Conservation (phyloP, 2,888 invertebrate species). For the Eupithecia dodoneata region DNA sequence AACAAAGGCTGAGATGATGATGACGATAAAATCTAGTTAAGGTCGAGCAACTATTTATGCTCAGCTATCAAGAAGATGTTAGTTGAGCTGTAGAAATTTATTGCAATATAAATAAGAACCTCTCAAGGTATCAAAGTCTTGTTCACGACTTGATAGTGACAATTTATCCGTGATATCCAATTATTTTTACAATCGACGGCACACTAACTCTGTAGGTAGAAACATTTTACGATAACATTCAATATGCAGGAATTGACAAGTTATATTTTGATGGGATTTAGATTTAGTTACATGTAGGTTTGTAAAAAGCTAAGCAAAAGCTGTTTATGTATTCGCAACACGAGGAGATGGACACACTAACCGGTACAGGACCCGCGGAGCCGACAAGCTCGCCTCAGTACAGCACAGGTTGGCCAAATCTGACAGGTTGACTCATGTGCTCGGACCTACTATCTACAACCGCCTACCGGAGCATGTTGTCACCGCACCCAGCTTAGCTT, state of each 20-base stretch:
- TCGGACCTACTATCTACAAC: too few relatives aligned
- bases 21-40: not conserved
- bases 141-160: not conserved
- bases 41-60: not conserved
- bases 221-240: not conserved
- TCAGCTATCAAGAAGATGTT: not conserved
- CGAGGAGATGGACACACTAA: too few relatives aligned
- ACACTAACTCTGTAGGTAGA: not conserved
- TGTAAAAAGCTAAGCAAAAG: not conserved
- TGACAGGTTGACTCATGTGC: too few relatives aligned
- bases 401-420: too few relatives aligned
- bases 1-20: too few relatives aligned
- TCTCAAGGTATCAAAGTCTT: not conserved
- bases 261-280: not conserved
- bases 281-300: not conserved
- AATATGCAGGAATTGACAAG: not conserved
- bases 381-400: too few relatives aligned
- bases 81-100: not conserved
- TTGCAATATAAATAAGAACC: not conserved
- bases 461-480: too few relatives aligned
- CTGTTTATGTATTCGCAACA: too few relatives aligned
- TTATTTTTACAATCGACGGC: not conserved
- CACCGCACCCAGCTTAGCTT: too few relatives aligned
- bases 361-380: too few relatives aligned
- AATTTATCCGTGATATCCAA: not conserved